Base-by-base conservation (phyloP, 2,113 vertebrate genomes). In the Entomyzon cyanotis region DNA sequence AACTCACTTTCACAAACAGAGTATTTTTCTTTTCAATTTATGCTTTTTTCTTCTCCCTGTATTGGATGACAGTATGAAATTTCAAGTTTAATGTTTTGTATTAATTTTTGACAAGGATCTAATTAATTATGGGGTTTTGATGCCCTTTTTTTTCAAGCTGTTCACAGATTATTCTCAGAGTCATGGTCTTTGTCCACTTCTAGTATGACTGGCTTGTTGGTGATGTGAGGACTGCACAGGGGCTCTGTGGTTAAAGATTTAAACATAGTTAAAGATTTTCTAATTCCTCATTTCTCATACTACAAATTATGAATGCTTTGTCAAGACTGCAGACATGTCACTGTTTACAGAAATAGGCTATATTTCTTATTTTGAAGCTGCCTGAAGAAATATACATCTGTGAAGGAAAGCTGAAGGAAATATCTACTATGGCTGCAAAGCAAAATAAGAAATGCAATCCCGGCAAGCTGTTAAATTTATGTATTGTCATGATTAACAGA, bases 401-500 rank as follows among this genome's bases (percentile, higher is more conserved):
- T 90, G 75, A 83, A 87, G 55, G 47, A 94, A n/a, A 94, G 24
- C 58, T 64, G 53, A 93, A 84, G 62, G 31, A 91, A 79, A 39
- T 53, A 82, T 23, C 37, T 82, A n/a, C 69, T 84, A 16, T 28
- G 41, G 25, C 60, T 90, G 46, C 42, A 81, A 31, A 88, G 67
- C 24, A 87, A 96, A 96, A 53, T 85, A 81, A 87, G 67, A 94
- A 89, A 75, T 63, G 24, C 22, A 88, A 63, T 77, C 47, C 22
- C 86, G 79, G 67, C 75, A 94, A 90, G 58, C 42, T 81, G 49
- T 92, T 94, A 18, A 84, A 84, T 92, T 91, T 92, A 75, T 87
- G 37, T 90, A 95, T 94, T 92, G 94, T 82, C 91, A 65, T 42
- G 86, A 92, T 92, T 94, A 97, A 94, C 86, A 95, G 82, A 60